Conservation (phyloP, 2,797 vertebrate species). For the Crax fasciolata region DNA sequence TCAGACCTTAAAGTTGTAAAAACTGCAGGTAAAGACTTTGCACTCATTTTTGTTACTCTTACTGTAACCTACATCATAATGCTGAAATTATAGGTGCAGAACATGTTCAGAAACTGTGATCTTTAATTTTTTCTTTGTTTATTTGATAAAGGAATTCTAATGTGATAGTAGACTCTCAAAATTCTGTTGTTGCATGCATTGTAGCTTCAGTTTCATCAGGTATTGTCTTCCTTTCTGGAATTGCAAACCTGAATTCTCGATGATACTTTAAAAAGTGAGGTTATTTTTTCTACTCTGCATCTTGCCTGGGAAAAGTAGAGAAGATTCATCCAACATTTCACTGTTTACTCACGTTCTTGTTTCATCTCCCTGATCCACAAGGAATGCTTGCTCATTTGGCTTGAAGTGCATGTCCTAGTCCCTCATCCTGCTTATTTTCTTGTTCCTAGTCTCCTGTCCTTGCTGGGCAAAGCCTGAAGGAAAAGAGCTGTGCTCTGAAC, state of each 20-base stretch:
- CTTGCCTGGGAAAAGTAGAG: not conserved
- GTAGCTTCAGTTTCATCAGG: not conserved
- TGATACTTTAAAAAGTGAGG: not conserved
- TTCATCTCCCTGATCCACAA: not conserved
- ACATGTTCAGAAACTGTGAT: not conserved
- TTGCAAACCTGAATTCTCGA: not conserved
- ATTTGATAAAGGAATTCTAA: not conserved
- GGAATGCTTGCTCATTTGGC: not conserved
- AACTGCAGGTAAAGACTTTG: not conserved
- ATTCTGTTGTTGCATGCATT: not conserved
- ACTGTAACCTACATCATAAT: not conserved
- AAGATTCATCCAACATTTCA: not conserved
- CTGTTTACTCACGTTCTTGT: not conserved
- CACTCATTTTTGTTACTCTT: not conserved
- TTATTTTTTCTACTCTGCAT: not conserved
- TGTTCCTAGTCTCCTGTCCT: conserved; percentile 25
- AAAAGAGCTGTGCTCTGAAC: not conserved
- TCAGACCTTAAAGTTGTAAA: not conserved
- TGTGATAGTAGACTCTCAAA: not conserved
- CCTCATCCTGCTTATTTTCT: not conserved
- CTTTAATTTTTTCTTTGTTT: not conserved
- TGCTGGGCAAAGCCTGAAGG: conserved; percentile 29
- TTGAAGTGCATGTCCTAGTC: not conserved
- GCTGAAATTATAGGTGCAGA: not conserved
- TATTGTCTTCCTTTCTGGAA: not conserved